Percentiles rank a stretch among this genome's conserved stretches.
These are phyloP conservation scores for Linnaemya vulpina DNA, from an alignment of 2,888 invertebrate genomes.

Conservation along the genomic window DNA sequence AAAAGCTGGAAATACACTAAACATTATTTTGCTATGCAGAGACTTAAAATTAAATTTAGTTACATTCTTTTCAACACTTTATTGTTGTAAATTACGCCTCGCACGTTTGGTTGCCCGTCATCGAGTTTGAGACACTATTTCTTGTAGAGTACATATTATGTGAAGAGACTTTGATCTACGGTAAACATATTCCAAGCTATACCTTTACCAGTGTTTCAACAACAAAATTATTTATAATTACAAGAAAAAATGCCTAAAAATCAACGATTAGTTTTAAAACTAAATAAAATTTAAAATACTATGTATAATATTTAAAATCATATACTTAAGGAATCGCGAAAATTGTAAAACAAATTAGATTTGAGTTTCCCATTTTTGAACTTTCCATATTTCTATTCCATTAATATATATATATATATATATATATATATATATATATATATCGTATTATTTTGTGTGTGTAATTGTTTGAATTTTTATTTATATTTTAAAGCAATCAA, in stretches of 20 bases:
- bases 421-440: too few species aligned
- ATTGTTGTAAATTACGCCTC: too few species aligned
- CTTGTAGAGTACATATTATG: too few species aligned
- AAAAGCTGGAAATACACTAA: too few species aligned
- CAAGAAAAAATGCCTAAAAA: background rate
- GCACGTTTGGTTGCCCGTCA: too few species aligned
- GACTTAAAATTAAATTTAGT: too few species aligned
- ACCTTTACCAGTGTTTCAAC: background rate
- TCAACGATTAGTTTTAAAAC: constrained; percentile 4
- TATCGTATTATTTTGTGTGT: background rate
- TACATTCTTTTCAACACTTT: too few species aligned
- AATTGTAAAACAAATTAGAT: constrained; percentile 10
- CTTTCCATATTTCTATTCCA: constrained; percentile 9
- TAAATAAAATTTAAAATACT: background rate
- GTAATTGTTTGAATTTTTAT: constrained; percentile 4
- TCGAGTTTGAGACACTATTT: too few species aligned
- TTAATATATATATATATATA: too few species aligned
- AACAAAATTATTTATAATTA: background rate
- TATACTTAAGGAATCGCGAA: background rate
- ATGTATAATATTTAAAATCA: background rate
- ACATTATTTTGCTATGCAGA: too few species aligned
- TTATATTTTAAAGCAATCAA: constrained; percentile 3
- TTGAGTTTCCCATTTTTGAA: background rate
- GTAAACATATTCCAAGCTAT: background rate
- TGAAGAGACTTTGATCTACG: background rate